These are phyloP conservation scores for Nymphalis urticae DNA, from an alignment of 2,888 invertebrate species.

Conservation along the genomic window DNA sequence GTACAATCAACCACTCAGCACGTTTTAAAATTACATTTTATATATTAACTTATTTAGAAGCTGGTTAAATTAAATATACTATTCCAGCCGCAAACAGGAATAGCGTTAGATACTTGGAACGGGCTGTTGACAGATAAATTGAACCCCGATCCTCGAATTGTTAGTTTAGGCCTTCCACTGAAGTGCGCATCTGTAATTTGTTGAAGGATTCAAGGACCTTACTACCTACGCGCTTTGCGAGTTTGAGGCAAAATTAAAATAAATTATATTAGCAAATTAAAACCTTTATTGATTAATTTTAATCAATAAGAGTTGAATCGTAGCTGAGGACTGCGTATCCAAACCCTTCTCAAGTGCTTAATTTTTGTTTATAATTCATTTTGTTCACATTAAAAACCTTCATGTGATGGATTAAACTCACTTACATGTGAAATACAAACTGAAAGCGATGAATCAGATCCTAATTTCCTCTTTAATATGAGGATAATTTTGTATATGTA, in stretches of 20 bases:
- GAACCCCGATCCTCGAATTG: constrained; percentile 15
- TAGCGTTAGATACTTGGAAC: constrained; percentile 15
- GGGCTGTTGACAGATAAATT: constrained; percentile 17
- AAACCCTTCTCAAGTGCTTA: too few relatives aligned
- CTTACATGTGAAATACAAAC: too few relatives aligned
- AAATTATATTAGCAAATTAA: constrained; percentile 14
- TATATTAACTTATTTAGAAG: neutral
- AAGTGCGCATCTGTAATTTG: constrained; percentile 22
- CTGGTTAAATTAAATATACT: constrained; percentile 11
- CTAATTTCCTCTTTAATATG: too few relatives aligned
- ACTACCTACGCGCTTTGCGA: neutral
- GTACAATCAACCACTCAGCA: too few relatives aligned
- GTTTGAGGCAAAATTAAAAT: constrained; percentile 11
- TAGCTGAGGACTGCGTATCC: too few relatives aligned
- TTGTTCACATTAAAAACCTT: too few relatives aligned
- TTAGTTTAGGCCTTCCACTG: constrained; percentile 35
- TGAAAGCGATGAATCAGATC: too few relatives aligned
- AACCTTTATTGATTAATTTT: neutral
- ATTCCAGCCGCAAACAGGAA: constrained; percentile 1
- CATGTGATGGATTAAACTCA: too few relatives aligned
- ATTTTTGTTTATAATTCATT: too few relatives aligned
- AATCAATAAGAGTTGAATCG: neutral
- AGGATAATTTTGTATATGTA: neutral
- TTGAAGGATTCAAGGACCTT: constrained; percentile 2
- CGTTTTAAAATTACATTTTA: neutral